Conservation (phyloP, 2,113 vertebrate genomes). For the Heterotis niloticus region DNA sequence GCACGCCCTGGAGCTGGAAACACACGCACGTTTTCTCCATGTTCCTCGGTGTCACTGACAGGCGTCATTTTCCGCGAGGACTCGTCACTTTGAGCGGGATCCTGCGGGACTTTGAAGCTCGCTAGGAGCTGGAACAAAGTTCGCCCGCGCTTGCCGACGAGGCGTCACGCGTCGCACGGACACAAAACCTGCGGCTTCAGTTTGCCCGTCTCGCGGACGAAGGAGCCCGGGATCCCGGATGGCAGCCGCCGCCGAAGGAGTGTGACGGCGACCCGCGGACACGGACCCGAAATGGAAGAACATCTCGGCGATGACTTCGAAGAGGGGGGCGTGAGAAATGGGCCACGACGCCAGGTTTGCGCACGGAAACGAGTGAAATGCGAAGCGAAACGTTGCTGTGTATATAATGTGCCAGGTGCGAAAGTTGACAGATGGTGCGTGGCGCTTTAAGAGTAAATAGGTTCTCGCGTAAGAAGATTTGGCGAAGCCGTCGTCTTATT, state of each 20-base stretch:
- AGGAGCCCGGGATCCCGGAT: neutral
- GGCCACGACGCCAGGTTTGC: conserved; percentile 30
- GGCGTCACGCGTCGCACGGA: no score
- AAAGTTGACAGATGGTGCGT: conserved; percentile 30
- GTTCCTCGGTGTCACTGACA: neutral
- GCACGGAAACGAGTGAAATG: neutral
- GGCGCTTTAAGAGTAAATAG: conserved; percentile 16
- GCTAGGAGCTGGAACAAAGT: neutral
- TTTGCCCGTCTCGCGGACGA: neutral
- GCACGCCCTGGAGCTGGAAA: no score
- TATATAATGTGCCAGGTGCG: neutral
- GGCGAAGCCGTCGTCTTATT: conserved; percentile 12
- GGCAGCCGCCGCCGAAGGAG: neutral
- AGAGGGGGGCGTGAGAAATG: conserved; percentile 20
- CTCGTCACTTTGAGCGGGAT: neutral
- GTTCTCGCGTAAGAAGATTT: conserved; percentile 25
- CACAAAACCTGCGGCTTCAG: neutral
- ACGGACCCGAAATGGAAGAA: conserved; percentile 29
- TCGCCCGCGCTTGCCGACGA: no score
- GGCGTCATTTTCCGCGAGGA: neutral
- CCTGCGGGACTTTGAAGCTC: neutral
- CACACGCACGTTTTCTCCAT: no score
- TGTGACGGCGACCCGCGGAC: neutral
- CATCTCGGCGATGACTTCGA: conserved; percentile 20
- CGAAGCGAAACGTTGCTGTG: neutral